Base-by-base conservation (phyloP, 2,888 invertebrate genomes). In the Prosopocoilus inquinatus region DNA sequence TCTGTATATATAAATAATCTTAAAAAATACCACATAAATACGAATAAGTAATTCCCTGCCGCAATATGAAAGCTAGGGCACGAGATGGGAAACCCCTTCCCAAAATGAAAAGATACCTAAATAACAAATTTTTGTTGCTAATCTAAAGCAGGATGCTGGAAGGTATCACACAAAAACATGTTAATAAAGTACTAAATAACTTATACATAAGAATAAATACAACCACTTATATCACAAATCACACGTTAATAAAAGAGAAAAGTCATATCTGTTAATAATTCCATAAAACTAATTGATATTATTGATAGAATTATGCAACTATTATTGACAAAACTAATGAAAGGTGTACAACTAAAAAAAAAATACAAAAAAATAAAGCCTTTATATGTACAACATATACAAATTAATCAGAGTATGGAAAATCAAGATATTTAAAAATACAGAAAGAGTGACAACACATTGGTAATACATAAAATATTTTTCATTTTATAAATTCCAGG, bases 41-140 rank as follows among this genome's bases (percentile, higher is more conserved):
- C 45, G 38, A 50, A 51, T 49, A 49, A 16, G 38, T 53, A 54
- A 46, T 51, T 55, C 55, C 55, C 55, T 55, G 55, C 51, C 55
- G 55, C 55, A 33, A 43, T n/a, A 43, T 47, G 47, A 50, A 55
- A 55, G 55, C 55, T 51, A 55, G 48, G 44, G 47, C 55, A 47
- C 28, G 41, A 50, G 55, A 47, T 51, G 51, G 55, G 55, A 55
- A 55, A 51, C 47, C 32, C 8, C 8, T 20, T 44, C 43, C 41
- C 41, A 15, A 47, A 43, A 16, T n/a, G 45, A 51, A 13, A 51
- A 47, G 47, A 47, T 47, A 35, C 47, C 33, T 32, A 47, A 47
- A 47, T 47, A 16, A 49, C 36, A 39, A 49, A 41, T 49, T 39
- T 36, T 15, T 39, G 39, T 41, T 49, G 41, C 49, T 39, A 41